Evolutionary conservation across 2,113 vertebrate genomes (phyloP).

Genomic region (Cepphus grylle): DNA sequence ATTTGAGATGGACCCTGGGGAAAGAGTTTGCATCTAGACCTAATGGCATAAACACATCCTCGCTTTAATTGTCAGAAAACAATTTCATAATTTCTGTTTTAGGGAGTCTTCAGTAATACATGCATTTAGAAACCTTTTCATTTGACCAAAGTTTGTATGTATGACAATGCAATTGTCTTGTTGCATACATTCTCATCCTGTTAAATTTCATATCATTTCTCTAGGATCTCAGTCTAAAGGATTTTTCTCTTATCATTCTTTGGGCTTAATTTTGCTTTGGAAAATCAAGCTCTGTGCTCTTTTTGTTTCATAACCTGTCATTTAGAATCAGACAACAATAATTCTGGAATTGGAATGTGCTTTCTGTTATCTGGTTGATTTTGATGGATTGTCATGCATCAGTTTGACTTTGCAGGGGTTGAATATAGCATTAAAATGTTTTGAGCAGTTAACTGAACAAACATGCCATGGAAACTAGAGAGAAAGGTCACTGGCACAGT

Average conservation of each 20-base stretch:
- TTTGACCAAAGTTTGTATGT: background rate
- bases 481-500: slow-evolving; percentile 56
- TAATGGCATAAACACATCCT: background rate
- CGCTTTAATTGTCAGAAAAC: background rate
- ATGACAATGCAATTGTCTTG: background rate
- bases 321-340: slow-evolving; percentile 61
- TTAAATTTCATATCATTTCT: slow-evolving; percentile 31
- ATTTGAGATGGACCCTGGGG: background rate
- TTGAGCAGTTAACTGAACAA: slow-evolving; percentile 63
- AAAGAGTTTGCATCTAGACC: background rate
- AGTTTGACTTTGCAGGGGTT: slow-evolving; percentile 69
- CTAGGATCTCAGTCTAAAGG: background rate
- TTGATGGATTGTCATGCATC: slow-evolving; percentile 68
- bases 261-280: slow-evolving; percentile 53
- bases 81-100: background rate
- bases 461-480: slow-evolving; percentile 35
- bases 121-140: background rate
- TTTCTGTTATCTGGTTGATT: slow-evolving; percentile 68
- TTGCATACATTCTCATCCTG: background rate
- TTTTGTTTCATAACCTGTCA: slow-evolving; percentile 64
- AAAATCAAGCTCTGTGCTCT: slow-evolving; percentile 31
- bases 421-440: slow-evolving; percentile 59
- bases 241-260: slow-evolving; percentile 1
- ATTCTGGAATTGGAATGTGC: slow-evolving; percentile 52
- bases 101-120: background rate